Evolutionary conservation across 1,140 invertebrate species (phyloP), one percentile per base, ranked within the genome.

Genomic region (Drosophila ironensis): DNA sequence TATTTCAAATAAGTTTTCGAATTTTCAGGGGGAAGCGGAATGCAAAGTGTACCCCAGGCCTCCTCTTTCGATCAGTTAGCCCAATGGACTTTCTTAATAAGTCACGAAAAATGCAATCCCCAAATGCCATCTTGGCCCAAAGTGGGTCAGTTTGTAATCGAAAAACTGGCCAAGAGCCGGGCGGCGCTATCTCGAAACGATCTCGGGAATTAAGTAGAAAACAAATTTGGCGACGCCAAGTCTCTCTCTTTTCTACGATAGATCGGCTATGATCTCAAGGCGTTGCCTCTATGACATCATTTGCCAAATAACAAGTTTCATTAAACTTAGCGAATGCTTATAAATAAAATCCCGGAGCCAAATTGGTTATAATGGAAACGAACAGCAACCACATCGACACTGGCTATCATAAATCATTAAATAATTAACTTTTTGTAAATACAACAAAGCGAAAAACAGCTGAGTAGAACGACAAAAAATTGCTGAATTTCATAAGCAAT

Each of bases 401-500:
- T 48, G 72, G 64, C 72, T 69, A 54, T 84, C 78, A 84, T 84
- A 86, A 84, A 84, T 84, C 78, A 86, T 84, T 86, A 86, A 84
- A 84, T 84, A 84, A 84, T 84, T 84, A 84, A 74, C 69, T 84
- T 82, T 82, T 84, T 86, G 60, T 77, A 72, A 56, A 51, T 33
- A 57, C 60, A 56, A 40, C 47, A 63, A 51, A n/a, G n/a, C n/a
- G n/a, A n/a, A n/a, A 50, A 45, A 63, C 42, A 16, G 33, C 33
- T 37, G 14, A 37, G 33, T 14, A 37, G 33, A 37, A 44, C 19
- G 51, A 27, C 6, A 35, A 33, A 42, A 56, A 74, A 25, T 51
- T 61, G 33, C 35, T 33, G 25, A 48, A 44, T 60, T 44, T 76
- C 24, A 45, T 53, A 25, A 57, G 25, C 50, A 44, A 64, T 42